Percentiles rank a stretch among this genome's conserved stretches.
Evolutionary conservation across 1,140 invertebrate genomes (phyloP).

Genomic region (Diorhabda carinulata): DNA sequence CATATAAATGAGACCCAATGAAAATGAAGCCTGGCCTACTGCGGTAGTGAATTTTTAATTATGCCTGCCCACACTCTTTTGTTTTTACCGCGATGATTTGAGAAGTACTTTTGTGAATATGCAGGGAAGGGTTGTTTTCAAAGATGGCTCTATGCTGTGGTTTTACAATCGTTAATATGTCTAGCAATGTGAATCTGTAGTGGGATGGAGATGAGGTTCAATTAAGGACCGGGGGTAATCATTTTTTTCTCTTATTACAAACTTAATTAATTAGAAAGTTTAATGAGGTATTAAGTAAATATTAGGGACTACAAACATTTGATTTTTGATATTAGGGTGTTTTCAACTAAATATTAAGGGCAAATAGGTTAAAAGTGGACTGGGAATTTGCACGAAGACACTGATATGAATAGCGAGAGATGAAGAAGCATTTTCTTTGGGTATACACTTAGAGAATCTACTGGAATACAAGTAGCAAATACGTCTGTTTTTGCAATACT

Average conservation of each 20-base stretch:
- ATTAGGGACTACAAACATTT: not conserved
- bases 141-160: conserved; percentile 19
- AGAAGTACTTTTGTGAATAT: conserved; percentile 25
- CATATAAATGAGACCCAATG: conserved; percentile 19
- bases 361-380: too few species aligned
- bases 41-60: conserved; percentile 44
- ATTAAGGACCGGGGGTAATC: not conserved
- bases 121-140: conserved; percentile 20
- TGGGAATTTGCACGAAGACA: too few species aligned
- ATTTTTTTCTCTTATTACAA: not conserved
- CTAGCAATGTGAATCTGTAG: not conserved
- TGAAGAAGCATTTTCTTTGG: too few species aligned
- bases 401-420: too few species aligned
- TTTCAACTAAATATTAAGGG: too few species aligned
- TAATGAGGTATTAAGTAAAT: not conserved
- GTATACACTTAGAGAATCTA: too few species aligned
- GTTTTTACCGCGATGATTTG: conserved; percentile 42
- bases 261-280: not conserved
- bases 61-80: conserved; percentile 44
- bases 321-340: too few species aligned
- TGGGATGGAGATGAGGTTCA: not conserved
- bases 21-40: conserved; percentile 21
- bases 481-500: too few species aligned
- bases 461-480: too few species aligned
- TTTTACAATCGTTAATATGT: conserved; percentile 5